Evolutionary conservation across 2,113 vertebrate species (phyloP).

Genomic region (Hipposideros armiger): DNA sequence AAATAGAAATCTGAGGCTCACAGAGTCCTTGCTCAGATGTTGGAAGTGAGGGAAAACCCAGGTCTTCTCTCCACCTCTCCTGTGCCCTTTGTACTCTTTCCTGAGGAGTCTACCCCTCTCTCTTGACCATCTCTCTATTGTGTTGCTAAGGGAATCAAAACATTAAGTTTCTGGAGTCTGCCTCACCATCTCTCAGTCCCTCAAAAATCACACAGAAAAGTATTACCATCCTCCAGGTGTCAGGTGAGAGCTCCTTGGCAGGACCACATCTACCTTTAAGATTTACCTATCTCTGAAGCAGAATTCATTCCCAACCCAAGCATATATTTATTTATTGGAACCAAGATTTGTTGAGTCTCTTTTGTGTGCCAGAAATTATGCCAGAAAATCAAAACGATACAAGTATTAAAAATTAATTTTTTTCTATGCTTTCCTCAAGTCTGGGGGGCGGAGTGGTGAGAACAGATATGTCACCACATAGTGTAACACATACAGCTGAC

Average conservation of each 20-base stretch:
- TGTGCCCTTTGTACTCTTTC: background rate
- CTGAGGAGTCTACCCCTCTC: background rate
- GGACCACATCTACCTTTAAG: background rate
- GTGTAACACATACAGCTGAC: background rate
- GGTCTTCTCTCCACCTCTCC: too few relatives aligned
- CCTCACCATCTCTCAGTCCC: background rate
- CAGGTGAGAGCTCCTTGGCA: background rate
- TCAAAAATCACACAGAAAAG: background rate
- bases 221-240: background rate
- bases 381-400: background rate
- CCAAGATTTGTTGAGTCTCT: background rate
- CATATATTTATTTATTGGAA: background rate
- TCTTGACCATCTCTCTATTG: fast-evolving
- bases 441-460: fast-evolving
- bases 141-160: background rate
- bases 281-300: background rate
- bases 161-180: background rate
- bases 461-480: background rate
- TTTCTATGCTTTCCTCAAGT: background rate
- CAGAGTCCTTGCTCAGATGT: background rate
- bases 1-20: background rate
- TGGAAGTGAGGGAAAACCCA: background rate
- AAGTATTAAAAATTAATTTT: background rate
- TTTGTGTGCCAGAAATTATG: background rate
- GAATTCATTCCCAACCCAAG: background rate